phyloP scores from a whole-genome alignment of 2,797 vertebrate species.

The Platalea minor region DNA sequence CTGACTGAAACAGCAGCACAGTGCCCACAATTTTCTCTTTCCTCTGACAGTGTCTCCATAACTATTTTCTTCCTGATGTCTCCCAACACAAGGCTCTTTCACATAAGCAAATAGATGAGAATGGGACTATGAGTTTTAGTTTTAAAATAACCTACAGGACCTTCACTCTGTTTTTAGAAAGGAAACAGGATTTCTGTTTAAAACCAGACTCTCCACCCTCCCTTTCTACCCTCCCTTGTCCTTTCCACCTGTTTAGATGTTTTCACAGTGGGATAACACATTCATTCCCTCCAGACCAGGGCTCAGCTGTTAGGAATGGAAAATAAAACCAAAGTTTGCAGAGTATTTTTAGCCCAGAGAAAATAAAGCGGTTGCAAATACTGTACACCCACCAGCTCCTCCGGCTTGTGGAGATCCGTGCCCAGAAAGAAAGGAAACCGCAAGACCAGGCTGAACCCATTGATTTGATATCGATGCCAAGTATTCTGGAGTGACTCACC shows the following conservation, averaged over 20 bases:
- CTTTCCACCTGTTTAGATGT: conserved; percentile 69
- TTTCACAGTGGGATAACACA: conserved; percentile 70
- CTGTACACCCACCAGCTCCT: neutral
- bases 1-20: neutral
- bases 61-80: neutral
- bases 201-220: conserved; percentile 1
- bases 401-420: neutral
- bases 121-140: neutral
- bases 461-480: neutral
- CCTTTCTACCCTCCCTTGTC: conserved; percentile 31
- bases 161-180: conserved; percentile 10
- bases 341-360: conserved; percentile 64
- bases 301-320: conserved; percentile 69
- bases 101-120: neutral
- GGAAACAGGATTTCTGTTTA: conserved; percentile 24
- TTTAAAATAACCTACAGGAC: neutral
- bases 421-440: conserved; percentile 25
- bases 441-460: neutral
- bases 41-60: neutral
- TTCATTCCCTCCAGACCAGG: conserved; percentile 40
- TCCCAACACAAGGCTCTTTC: neutral
- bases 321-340: conserved; percentile 64
- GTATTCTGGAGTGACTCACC: neutral
- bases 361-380: conserved; percentile 46
- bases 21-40: neutral